Conservation (phyloP, 2,797 vertebrate species). For the Gambusia yucatana region DNA sequence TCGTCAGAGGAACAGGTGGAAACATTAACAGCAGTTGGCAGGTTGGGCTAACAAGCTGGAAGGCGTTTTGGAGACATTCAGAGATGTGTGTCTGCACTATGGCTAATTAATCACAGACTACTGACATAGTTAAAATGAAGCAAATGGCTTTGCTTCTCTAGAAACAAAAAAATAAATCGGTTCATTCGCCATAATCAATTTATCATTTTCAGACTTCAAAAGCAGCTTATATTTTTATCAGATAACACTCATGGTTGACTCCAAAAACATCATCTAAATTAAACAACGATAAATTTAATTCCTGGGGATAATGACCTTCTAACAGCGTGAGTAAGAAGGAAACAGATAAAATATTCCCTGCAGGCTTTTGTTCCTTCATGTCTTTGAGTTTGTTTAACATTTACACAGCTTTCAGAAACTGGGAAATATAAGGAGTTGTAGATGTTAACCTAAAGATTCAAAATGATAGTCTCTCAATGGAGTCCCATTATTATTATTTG, state of each 20-base stretch:
- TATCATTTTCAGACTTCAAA: conserved; percentile 79
- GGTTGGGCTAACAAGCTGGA: conserved; percentile 64
- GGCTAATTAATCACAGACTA: conserved; percentile 71
- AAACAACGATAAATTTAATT: conserved; percentile 55
- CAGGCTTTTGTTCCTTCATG: conserved; percentile 52
- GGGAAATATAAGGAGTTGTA: neutral
- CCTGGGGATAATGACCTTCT: conserved; percentile 55
- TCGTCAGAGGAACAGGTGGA: conserved; percentile 74
- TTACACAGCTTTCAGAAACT: conserved; percentile 37
- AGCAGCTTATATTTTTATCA: conserved; percentile 57
- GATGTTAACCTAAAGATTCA: neutral
- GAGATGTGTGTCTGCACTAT: conserved; percentile 35
- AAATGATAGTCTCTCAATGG: conserved; percentile 35
- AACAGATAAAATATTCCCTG: conserved; percentile 48
- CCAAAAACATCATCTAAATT: conserved; percentile 61
- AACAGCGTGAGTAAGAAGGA: conserved; percentile 33
- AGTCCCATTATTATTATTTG: conserved; percentile 35
- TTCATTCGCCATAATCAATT: conserved; percentile 68
- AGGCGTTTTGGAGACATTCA: conserved; percentile 48
- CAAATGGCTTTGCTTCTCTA: conserved; percentile 47
- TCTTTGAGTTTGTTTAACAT: conserved; percentile 58
- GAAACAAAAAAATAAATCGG: conserved; percentile 58
- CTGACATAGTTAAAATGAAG: conserved; percentile 62
- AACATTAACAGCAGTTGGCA: conserved; percentile 72
- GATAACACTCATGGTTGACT: conserved; percentile 61